Base-by-base conservation (phyloP, 2,888 invertebrate species). In the Pharmacophagus antenor region DNA sequence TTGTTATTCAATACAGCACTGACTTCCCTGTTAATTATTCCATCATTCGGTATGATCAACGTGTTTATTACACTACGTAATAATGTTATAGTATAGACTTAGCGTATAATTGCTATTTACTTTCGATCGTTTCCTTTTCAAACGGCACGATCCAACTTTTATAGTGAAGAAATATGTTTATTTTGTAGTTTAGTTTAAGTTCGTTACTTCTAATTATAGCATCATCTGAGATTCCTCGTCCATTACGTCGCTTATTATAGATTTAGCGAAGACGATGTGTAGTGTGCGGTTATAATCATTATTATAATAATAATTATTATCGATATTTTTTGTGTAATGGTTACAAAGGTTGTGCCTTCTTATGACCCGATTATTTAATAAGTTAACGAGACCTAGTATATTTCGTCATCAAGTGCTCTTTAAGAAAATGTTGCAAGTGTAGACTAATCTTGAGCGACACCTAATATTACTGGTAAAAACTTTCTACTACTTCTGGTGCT, bases 1-100 rank as follows among this genome's bases (percentile, higher is more conserved):
- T 65, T 67, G 70, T 73, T 74, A 66, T 70, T 67, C 69, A 72
- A 72, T 72, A 68, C 65, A 58, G 66, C 63, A 66, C 72, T 73
- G 72, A 73, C 76, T 76, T 60, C 70, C 73, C 68, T 54, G 69
- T 70, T 70, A 69, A 70, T 72, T 68, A 69, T 69, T 69, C 66
- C 66, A 66, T 69, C 69, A 71, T 71, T 70, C 63, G 65, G 64
- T 65, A 65, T 69, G 65, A 67, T 66, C 52, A 53, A 58, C 44
- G 56, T 61, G 52, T 56, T 52, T 57, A 57, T 52, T 61, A 56
- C 27, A 41, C 22, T 51, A 48, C 53, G 52, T 57, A 53, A 61
- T 52, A 60, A 50, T 67, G 70, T 67, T 64, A 51, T 51, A 56
- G 18, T 56, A 52, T 52, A 46, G 21, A n/a, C 56, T 51, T 47